phyloP scores from a whole-genome alignment of 2,888 invertebrate genomes.

The Drosophila ezoana region DNA sequence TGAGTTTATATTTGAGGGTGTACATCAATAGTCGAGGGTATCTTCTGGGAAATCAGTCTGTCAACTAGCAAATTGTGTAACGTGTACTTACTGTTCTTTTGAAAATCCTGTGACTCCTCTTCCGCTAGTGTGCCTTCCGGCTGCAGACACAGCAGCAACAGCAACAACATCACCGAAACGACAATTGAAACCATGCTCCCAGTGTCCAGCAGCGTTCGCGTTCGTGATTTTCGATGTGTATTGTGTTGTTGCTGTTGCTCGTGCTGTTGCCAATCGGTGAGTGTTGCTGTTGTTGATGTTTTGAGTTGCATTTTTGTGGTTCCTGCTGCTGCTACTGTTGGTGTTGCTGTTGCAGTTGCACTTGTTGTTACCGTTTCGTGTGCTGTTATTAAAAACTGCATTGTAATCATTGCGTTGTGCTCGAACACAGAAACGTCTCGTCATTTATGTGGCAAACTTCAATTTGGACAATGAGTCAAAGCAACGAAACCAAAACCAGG shows the following conservation, averaged over 20 bases:
- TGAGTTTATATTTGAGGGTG: too few relatives aligned
- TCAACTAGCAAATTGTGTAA: too few relatives aligned
- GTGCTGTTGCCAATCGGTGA: slow-evolving; percentile 30
- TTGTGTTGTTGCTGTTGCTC: slow-evolving; percentile 44
- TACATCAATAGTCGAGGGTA: not conserved
- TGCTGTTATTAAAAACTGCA: slow-evolving; percentile 66
- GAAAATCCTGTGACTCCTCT: slow-evolving; percentile 85
- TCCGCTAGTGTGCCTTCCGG: slow-evolving; percentile 58
- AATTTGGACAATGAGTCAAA: slow-evolving; percentile 55
- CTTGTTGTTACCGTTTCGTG: slow-evolving; percentile 34
- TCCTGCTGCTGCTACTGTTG: slow-evolving; percentile 3
- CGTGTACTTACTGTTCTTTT: slow-evolving; percentile 85
- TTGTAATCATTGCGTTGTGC: slow-evolving; percentile 72
- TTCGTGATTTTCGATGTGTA: slow-evolving; percentile 68
- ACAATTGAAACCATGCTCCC: slow-evolving; percentile 61
- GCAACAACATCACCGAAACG: slow-evolving; percentile 46
- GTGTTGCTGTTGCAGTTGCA: not conserved
- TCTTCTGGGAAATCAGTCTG: not conserved
- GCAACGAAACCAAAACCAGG: slow-evolving; percentile 44
- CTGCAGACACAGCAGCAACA: slow-evolving; percentile 56
- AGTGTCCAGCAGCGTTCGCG: slow-evolving; percentile 48
- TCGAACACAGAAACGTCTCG: slow-evolving; percentile 66
- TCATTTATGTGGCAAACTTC: slow-evolving; percentile 73
- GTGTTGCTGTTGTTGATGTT: slow-evolving; percentile 32
- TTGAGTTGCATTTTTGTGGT: slow-evolving; percentile 37